Conservation (phyloP, 2,113 vertebrate species). For the Amphilophus citrinellus region DNA sequence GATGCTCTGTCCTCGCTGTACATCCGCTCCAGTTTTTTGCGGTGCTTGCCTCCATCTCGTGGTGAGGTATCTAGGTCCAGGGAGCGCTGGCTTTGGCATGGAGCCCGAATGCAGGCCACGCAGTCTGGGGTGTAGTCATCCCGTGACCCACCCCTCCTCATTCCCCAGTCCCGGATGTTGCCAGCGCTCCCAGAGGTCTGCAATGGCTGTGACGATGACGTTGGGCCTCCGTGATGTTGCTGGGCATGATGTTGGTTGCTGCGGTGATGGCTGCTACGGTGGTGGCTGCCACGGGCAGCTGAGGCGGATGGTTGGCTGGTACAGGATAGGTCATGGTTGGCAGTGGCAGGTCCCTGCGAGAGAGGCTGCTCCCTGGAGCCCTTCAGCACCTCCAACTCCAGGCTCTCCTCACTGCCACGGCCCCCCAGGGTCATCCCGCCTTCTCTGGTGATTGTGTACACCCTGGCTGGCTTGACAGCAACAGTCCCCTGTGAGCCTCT, state of each 20-base stretch:
- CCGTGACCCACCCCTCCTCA: constrained; percentile 83
- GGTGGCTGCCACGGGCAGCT: constrained; percentile 54
- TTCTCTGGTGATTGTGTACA: constrained; percentile 94
- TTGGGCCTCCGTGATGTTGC: constrained; percentile 60
- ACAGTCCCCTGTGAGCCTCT: constrained; percentile 59
- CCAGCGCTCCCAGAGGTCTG: constrained; percentile 83
- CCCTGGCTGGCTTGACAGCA: constrained; percentile 82
- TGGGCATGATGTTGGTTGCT: constrained; percentile 69
- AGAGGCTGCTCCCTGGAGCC: constrained; percentile 70
- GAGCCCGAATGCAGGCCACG: constrained; percentile 84
- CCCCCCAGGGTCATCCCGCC: constrained; percentile 86
- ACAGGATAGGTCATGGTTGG: constrained; percentile 29
- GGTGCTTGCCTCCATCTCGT: constrained; percentile 78
- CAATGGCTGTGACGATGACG: constrained; percentile 76
- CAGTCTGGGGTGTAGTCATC: constrained; percentile 89
- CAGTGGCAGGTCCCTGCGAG: constrained; percentile 17
- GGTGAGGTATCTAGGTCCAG: constrained; percentile 88
- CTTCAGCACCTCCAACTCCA: constrained; percentile 91
- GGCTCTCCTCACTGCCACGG: constrained; percentile 82
- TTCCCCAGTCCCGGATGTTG: constrained; percentile 81
- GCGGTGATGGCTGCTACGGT: constrained; percentile 82
- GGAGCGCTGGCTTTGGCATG: constrained; percentile 85
- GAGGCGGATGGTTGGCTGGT: constrained; percentile 54
- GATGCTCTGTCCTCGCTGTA: constrained; percentile 91
- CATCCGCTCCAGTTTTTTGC: constrained; percentile 94